Base-by-base conservation (phyloP, 2,888 invertebrate species). In the Quadriops clusia region DNA sequence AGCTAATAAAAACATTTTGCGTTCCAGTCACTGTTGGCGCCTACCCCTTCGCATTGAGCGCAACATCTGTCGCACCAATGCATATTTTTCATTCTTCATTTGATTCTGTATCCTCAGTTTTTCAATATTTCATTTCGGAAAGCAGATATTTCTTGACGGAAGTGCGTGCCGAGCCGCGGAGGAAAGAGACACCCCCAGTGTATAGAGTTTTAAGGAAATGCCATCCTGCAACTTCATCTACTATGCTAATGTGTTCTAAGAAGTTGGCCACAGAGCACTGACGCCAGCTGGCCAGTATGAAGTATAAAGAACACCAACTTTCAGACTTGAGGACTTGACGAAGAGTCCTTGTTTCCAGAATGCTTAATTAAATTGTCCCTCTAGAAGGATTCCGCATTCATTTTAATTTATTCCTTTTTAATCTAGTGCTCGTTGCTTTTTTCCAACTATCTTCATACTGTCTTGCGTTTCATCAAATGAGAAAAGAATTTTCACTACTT, bases 201-300 rank as follows among this genome's bases (percentile, higher is more conserved):
- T n/a, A 16, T 24, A 17, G 20, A 23, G 29, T 30, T 33, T 33
- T 33, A 28, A 33, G 33, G 33, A 28, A n/a, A n/a, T n/a, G 33
- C 33, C 29, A 30, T 24, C 29, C 28, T 29, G 38, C 42, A 45
- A 54, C 53, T 58, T 58, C 58, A 59, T 60, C 55, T 60, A 54
- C 54, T 54, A 60, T 60, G 60, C 57, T 58, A 60, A 60, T 59
- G 55, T 50, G 24, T 56, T 54, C 47, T 45, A 49, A 54, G 56
- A 59, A 59, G 56, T 58, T 56, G 51, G 50, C 50, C 51, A 48
- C 45, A 46, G 46, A 46, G 44, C 36, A 47, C n/a, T n/a, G 47
- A 47, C 50, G 64, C 61, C 67, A 67, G 65, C 65, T 67, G 67
- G 63, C 58, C 56, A 61, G 61, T 62, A 65, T 65, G 65, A 66